A percentile compares a stretch with the other conserved stretches of the same genome.
Conservation (phyloP, 2,113 vertebrate species). For the Conger conger region DNA sequence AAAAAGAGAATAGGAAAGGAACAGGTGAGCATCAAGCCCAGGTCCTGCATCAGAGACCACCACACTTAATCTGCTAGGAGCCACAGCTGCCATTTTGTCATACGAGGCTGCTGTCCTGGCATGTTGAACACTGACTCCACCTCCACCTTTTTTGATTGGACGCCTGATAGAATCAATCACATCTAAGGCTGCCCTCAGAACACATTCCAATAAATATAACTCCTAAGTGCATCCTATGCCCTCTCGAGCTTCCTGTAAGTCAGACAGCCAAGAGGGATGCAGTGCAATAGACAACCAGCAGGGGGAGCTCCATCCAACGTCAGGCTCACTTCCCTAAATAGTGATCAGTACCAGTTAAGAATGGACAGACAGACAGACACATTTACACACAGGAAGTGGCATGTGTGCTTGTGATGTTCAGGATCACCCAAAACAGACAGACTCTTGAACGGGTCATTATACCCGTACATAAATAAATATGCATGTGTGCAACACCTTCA, state of each 20-base stretch:
- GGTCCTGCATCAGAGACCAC: too few species aligned
- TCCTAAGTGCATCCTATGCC: constrained; percentile 51
- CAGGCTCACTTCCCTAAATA: neutral
- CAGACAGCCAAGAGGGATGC: constrained; percentile 37
- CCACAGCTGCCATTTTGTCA: too few species aligned
- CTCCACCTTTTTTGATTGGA: too few species aligned
- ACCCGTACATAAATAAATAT: neutral
- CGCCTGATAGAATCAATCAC: too few species aligned
- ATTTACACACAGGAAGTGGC: neutral
- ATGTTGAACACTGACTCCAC: too few species aligned
- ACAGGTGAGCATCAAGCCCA: too few species aligned
- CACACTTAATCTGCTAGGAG: too few species aligned
- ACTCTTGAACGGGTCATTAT: neutral
- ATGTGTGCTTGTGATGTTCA: constrained; percentile 29
- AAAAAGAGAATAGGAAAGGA: too few species aligned
- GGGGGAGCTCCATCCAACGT: constrained; percentile 47
- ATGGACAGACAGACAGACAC: constrained; percentile 20
- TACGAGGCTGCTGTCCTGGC: too few species aligned
- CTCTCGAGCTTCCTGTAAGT: constrained; percentile 28
- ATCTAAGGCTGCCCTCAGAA: too few species aligned
- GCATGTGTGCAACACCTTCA: neutral
- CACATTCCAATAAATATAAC: too few species aligned
- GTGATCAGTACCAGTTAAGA: constrained; percentile 6
- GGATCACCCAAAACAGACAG: neutral
- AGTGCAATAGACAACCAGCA: constrained; percentile 47